Evolutionary conservation across 2,113 vertebrate genomes (phyloP).

Genomic region (Myotis lucifugus): DNA sequence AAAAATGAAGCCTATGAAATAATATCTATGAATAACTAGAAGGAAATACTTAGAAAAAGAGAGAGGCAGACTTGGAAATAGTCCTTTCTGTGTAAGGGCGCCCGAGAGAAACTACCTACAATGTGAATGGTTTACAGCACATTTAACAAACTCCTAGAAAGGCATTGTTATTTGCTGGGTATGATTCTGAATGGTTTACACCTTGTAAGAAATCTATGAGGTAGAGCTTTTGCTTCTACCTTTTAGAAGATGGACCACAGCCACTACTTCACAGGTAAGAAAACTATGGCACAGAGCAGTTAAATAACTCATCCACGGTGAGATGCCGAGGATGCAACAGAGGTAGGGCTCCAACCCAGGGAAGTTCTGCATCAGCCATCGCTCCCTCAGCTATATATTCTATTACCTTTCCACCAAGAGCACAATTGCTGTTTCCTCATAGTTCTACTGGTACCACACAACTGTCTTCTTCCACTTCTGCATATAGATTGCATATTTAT

Average conservation of each 20-base stretch:
- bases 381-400: background rate
- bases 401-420: background rate
- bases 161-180: background rate
- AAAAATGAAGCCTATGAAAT: background rate
- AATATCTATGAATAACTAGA: background rate
- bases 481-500: background rate
- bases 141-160: background rate
- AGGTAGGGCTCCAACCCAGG: background rate
- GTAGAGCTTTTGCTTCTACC: background rate
- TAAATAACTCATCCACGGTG: background rate
- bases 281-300: background rate
- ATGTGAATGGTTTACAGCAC: background rate
- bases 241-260: background rate
- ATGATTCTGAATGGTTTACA: background rate
- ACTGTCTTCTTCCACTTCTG: background rate
- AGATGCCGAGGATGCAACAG: background rate
- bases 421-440: background rate
- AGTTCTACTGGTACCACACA: background rate
- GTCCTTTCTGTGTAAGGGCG: background rate
- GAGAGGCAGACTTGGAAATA: background rate
- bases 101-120: background rate
- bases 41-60: background rate
- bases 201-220: background rate
- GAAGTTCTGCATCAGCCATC: too few species aligned
- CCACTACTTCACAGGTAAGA: background rate